Evolutionary conservation across 2,888 invertebrate species (phyloP).

Genomic region (Siphlonurus alternatus): DNA sequence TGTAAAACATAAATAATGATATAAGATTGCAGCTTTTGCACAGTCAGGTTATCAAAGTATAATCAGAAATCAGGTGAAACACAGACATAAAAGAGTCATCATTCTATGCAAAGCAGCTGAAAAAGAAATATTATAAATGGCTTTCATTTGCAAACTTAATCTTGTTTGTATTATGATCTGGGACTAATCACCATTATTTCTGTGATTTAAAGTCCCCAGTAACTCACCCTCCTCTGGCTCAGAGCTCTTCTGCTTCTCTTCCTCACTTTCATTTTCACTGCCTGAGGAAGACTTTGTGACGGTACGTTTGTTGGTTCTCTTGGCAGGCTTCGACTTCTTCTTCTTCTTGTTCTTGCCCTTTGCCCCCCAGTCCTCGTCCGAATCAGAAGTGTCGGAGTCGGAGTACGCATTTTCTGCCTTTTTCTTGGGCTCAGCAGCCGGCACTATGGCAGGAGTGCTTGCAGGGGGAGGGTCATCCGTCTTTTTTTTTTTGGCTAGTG

Average conservation of each 20-base stretch:
- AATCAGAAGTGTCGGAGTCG: constrained; percentile 33
- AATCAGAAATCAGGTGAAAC: too few species aligned
- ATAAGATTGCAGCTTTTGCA: too few species aligned
- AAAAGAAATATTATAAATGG: too few species aligned
- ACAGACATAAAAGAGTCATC: too few species aligned
- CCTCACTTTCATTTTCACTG: constrained; percentile 27
- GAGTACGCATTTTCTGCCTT: constrained; percentile 18
- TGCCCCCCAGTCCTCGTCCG: constrained; percentile 32
- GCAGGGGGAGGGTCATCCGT: not conserved
- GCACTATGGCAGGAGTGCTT: constrained; percentile 15
- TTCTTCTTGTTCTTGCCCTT: constrained; percentile 25
- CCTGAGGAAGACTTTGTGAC: constrained; percentile 21
- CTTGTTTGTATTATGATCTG: too few species aligned
- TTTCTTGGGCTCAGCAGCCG: constrained; percentile 11
- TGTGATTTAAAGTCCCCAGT: too few species aligned
- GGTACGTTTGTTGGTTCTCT: constrained; percentile 24
- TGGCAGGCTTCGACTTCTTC: constrained; percentile 25
- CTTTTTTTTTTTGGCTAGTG: constrained; percentile 65
- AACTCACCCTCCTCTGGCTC: constrained; percentile 81
- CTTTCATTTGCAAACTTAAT: too few species aligned
- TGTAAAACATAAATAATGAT: too few species aligned
- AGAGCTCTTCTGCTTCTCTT: constrained; percentile 31
- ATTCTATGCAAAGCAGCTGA: too few species aligned
- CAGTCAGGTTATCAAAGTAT: too few species aligned
- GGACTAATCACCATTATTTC: too few species aligned